Evolutionary conservation across 2,888 invertebrate genomes (phyloP), one percentile per base, ranked within the genome.

Genomic region (Spisula solida): DNA sequence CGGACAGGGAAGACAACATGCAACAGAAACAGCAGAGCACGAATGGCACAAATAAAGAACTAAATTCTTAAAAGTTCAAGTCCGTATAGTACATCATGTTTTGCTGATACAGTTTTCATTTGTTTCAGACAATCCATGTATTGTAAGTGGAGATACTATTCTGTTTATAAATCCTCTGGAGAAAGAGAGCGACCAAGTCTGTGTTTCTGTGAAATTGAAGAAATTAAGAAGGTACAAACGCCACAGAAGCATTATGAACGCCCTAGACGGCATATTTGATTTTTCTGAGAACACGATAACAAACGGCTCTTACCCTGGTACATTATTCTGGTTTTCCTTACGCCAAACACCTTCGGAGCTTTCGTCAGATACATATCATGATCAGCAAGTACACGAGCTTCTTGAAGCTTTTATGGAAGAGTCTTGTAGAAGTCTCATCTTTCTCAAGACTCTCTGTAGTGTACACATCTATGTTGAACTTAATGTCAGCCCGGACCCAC

Each of bases 311-410:
- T 96, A 92, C 82, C 31, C 92, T 6, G 96, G 96, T 47, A 96
- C 96, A 6, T 34, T 96, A 82, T 95, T 96, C 80, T 90, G 96
- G 89, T 96, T 96, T 89, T 95, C 96, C 10, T 89, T 96, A 25
- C 92, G 96, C 5, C 83, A 90, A n/a, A 79, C 60, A 31, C 60
- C 86, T 51, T 95, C 95, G 20, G 90, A 91, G 12, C 86, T 95
- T 4, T 56, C 60, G 20, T 96, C 95, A n/a, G 92, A 93, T 25
- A 60, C 92, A 10, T 96, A 95, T 87, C 56, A 86, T 10, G 85
- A 89, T 10, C 84, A 93, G 20, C 94, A 94, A 83, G 92, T 95
- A 16, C 34, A 88, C 25, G 93, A 92, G 10, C 90, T 96, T 14
- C 94, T 95, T 25, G 87, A 92, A 12, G 92, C 95, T 5, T 95